phyloP scores from a whole-genome alignment of 2,113 vertebrate genomes.

The Phalacrocorax aristotelis region DNA sequence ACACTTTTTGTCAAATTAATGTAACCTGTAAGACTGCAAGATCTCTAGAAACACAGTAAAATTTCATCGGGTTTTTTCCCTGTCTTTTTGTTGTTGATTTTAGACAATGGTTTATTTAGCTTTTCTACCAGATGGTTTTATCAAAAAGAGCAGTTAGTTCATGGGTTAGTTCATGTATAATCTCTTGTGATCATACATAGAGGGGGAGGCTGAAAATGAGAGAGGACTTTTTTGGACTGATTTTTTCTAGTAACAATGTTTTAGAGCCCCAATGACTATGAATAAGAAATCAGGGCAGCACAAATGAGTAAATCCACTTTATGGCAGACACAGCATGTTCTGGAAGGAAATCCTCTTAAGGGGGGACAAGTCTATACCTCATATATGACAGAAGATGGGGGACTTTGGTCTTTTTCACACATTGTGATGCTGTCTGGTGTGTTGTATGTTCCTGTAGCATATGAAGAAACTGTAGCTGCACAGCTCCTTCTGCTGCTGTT shows the following conservation, averaged over 20 bases:
- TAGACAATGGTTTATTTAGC: background rate
- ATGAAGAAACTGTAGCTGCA: background rate
- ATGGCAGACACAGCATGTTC: background rate
- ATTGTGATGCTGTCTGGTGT: background rate
- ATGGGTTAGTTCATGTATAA: background rate
- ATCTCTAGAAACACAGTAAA: background rate
- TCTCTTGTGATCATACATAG: background rate
- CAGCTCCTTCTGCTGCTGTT: background rate
- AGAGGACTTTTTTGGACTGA: background rate
- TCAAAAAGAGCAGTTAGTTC: conserved; percentile 26
- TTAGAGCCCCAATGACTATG: background rate
- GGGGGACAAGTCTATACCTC: background rate
- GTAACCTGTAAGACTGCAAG: background rate
- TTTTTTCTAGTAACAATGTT: background rate
- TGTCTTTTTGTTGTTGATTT: background rate
- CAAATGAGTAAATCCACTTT: background rate
- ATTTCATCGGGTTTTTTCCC: background rate
- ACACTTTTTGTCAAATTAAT: background rate
- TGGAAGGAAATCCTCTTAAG: background rate
- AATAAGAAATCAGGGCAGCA: background rate
- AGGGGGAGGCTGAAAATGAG: background rate
- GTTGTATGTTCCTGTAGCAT: background rate
- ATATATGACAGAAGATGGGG: background rate
- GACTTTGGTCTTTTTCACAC: background rate
- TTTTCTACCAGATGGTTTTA: background rate